phyloP scores from a whole-genome alignment of 2,797 vertebrate genomes.

The Xiphorhynchus erythropygius region DNA sequence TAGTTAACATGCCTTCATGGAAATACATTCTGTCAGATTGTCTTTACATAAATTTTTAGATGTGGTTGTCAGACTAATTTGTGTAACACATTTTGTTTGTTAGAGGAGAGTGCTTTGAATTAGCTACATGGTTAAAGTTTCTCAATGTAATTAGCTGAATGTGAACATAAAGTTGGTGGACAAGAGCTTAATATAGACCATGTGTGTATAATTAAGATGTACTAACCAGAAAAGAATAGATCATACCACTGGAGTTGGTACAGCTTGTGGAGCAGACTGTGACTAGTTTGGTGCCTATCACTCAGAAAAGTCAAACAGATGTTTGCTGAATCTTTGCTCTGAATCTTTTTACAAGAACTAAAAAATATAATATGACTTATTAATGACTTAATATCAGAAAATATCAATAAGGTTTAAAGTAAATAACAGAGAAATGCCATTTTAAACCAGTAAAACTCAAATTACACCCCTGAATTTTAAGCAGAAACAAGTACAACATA shows the following conservation, averaged over 20 bases:
- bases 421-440: not conserved
- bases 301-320: not conserved
- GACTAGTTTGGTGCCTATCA: not conserved
- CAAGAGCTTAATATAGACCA: not conserved
- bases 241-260: not conserved
- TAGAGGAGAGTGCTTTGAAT: slow-evolving; percentile 7
- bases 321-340: not conserved
- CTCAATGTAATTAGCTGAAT: not conserved
- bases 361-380: not conserved
- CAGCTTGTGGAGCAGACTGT: not conserved
- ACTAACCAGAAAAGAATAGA: not conserved
- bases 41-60: not conserved
- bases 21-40: not conserved
- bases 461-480: not conserved
- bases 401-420: not conserved
- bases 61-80: not conserved
- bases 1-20: not conserved
- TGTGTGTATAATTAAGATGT: not conserved
- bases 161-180: not conserved
- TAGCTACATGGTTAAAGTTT: not conserved
- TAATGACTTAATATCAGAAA: not conserved
- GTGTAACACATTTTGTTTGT: not conserved
- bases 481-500: not conserved
- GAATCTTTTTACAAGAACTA: not conserved
- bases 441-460: not conserved